Evolutionary conservation across 2,888 invertebrate species (phyloP).

Genomic region (Cotesia congregata): DNA sequence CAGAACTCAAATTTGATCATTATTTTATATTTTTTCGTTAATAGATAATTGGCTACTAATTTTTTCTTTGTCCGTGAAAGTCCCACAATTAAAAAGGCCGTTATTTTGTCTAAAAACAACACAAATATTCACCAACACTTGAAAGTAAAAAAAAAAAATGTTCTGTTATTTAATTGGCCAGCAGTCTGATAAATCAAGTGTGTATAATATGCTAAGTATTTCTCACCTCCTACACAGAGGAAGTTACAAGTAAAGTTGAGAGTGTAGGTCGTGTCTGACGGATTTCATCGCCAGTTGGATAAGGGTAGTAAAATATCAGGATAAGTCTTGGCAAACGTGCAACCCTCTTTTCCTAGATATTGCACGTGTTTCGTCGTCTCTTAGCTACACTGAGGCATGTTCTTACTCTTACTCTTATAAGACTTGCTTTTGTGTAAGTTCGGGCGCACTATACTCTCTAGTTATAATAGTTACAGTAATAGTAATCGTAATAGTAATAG

Average conservation of each 20-base stretch:
- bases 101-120: too few species aligned
- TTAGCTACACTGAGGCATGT: slow-evolving; percentile 5
- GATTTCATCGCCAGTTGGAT: slow-evolving; percentile 36
- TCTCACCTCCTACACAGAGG: slow-evolving; percentile 29
- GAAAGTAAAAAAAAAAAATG: too few species aligned
- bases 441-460: not conserved
- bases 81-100: too few species aligned
- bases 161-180: not conserved
- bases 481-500: not conserved
- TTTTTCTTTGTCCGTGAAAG: too few species aligned
- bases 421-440: not conserved
- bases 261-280: slow-evolving; percentile 43
- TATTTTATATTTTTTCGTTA: too few species aligned
- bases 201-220: slow-evolving; percentile 37
- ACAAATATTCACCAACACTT: too few species aligned
- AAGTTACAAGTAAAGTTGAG: slow-evolving; percentile 36
- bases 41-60: too few species aligned
- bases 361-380: slow-evolving; percentile 38
- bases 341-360: slow-evolving; percentile 41
- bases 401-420: not conserved
- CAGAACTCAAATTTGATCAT: too few species aligned
- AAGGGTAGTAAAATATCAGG: slow-evolving; percentile 37
- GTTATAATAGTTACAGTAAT: too few species aligned
- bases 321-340: slow-evolving; percentile 42
- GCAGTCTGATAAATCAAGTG: not conserved